Evolutionary conservation across 2,797 vertebrate genomes (phyloP).

Genomic region (Serranus cabrilla): DNA sequence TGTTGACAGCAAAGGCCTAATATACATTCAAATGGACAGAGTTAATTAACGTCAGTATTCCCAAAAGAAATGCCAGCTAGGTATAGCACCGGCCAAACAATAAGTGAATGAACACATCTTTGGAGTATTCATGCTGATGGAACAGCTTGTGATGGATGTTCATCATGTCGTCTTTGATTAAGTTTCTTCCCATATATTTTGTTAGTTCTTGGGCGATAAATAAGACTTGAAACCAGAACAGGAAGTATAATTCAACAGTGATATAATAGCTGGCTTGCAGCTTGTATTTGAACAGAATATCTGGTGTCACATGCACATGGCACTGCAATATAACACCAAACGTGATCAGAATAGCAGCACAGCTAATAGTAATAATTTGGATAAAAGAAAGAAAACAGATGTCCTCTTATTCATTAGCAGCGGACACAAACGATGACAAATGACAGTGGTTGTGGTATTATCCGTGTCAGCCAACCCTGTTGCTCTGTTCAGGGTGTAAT

Average conservation of each 20-base stretch:
- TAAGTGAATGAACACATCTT: neutral
- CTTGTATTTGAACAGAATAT: neutral
- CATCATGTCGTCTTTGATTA: neutral
- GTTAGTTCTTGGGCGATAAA: neutral
- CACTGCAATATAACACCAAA: neutral
- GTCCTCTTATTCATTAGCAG: conserved; percentile 55
- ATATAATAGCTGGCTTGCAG: neutral
- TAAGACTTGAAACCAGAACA: neutral
- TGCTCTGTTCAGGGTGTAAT: conserved; percentile 71
- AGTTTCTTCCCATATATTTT: neutral
- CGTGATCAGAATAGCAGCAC: neutral
- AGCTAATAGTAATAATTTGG: conserved; percentile 47
- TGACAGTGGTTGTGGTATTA: conserved; percentile 52
- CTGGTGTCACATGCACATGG: neutral
- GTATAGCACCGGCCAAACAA: neutral
- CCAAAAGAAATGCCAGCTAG: conserved; percentile 11
- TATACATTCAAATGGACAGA: neutral
- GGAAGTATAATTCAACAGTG: neutral
- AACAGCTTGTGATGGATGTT: neutral
- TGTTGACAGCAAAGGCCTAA: conserved; percentile 7
- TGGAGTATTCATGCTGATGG: neutral
- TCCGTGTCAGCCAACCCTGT: conserved; percentile 65
- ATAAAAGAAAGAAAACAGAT: conserved; percentile 58
- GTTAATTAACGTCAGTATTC: conserved; percentile 29
- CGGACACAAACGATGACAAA: conserved; percentile 68